These are phyloP conservation scores for Esox lucius DNA, from an alignment of 2,797 vertebrate genomes.

Conservation along the genomic window DNA sequence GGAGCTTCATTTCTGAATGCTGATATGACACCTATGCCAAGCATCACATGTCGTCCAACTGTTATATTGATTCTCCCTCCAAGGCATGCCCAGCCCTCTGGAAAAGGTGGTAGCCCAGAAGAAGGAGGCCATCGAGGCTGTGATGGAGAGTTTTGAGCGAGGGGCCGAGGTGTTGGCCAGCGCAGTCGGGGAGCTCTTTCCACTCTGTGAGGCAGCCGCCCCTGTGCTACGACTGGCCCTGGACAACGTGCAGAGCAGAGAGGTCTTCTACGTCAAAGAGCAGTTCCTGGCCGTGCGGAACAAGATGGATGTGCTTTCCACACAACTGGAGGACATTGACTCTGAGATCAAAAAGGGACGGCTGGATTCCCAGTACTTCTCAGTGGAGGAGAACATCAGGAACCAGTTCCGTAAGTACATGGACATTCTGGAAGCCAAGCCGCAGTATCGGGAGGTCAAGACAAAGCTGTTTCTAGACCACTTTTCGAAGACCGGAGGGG, in stretches of 20 bases:
- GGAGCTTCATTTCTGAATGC: not conserved
- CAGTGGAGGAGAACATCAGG: constrained; percentile 75
- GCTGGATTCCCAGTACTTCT: constrained; percentile 73
- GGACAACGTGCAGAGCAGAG: constrained; percentile 77
- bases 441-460: constrained; percentile 73
- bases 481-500: constrained; percentile 72
- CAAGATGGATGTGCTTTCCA: constrained; percentile 72
- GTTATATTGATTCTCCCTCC: constrained; percentile 11
- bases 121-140: constrained; percentile 77
- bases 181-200: constrained; percentile 74
- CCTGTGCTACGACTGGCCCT: constrained; percentile 74
- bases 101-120: constrained; percentile 75
- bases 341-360: constrained; percentile 71
- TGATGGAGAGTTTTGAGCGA: constrained; percentile 76
- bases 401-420: constrained; percentile 80
- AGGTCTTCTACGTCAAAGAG: constrained; percentile 78
- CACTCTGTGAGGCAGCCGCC: constrained; percentile 74
- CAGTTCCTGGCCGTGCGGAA: constrained; percentile 71
- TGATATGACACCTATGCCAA: not conserved
- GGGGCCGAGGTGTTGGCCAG: constrained; percentile 78
- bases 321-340: constrained; percentile 74
- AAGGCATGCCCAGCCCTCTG: constrained; percentile 69
- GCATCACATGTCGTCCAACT: not conserved
- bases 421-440: constrained; percentile 76
- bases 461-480: constrained; percentile 74